These are phyloP conservation scores for Noctua comes DNA, from an alignment of 2,888 invertebrate species.

Conservation along the genomic window DNA sequence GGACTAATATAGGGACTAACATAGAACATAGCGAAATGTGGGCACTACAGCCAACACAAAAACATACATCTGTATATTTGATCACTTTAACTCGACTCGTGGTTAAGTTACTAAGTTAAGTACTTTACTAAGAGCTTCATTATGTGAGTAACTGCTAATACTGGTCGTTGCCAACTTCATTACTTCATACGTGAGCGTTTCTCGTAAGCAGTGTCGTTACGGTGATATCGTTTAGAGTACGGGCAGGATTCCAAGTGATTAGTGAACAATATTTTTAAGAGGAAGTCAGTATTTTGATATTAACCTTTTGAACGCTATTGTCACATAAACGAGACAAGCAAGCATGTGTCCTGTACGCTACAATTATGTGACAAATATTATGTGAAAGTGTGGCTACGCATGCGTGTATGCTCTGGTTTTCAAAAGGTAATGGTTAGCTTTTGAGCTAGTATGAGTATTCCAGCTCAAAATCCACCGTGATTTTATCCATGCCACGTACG, in stretches of 20 bases:
- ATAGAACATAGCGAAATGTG: neutral
- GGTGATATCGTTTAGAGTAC: conserved; percentile 8
- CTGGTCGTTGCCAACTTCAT: conserved; percentile 10
- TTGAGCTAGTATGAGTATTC: neutral
- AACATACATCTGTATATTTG: neutral
- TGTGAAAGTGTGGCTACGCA: too few species aligned
- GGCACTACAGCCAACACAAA: neutral
- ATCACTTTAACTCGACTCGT: neutral
- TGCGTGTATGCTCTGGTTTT: too few species aligned
- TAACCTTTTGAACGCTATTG: neutral
- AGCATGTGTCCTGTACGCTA: too few species aligned
- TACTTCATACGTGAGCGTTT: conserved; percentile 11
- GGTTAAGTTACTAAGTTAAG: neutral
- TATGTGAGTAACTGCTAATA: neutral
- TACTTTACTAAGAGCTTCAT: neutral
- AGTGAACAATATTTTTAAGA: neutral
- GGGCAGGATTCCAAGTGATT: conserved; percentile 40
- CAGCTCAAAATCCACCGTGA: neutral
- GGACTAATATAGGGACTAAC: neutral
- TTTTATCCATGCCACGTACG: neutral
- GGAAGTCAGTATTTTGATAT: neutral
- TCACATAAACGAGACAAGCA: too few species aligned
- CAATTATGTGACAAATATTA: too few species aligned
- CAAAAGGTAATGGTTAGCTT: neutral
- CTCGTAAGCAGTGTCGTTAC: conserved; percentile 1